Evolutionary conservation across 2,888 invertebrate species (phyloP), one percentile per base, ranked within the genome.

Genomic region (Beris morrisii): DNA sequence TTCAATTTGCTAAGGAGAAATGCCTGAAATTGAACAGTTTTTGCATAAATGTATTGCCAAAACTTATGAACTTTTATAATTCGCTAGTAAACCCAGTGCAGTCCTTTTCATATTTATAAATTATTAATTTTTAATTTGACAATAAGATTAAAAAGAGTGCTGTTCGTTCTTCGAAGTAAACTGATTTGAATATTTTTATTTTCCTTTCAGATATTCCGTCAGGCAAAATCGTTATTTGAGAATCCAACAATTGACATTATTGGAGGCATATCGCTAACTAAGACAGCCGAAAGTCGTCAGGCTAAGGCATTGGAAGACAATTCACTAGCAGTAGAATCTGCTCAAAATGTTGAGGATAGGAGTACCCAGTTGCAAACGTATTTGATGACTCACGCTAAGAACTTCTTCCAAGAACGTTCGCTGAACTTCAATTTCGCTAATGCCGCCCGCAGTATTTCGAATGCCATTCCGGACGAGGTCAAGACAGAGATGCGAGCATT

Each of bases 301-400:
- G 81, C 82, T 38, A 82, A 83, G 71, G 78, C 82, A 1, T 74
- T 81, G 64, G 81, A 82, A 67, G 81, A 83, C 69, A 78, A 83
- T 70, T 73, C 81, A 5, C 75, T 79, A 68, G 84, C 84, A 53
- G 82, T 86, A 58, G 84, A 85, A 69, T 74, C 79, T 2, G 83
- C 85, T 12, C 76, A 76, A 66, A 79, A 79, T 69, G 82, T 85
- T 31, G 81, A 82, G 59, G 82, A 83, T 6, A 82, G 86, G 69
- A 86, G 85, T 75, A 79, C 78, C 58, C 84, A 84, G 68, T 78
- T 87, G 70, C 84, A 86, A 76, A 83, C 82, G 72, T 87, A 84
- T 72, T 81, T 87, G 69, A 77, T 83, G 69, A 82, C 81, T 63
- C 82, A 84, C 69, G 82, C 82, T 53, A 79, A 81, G 71, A 82